Evolutionary conservation across 1,140 invertebrate genomes (phyloP).

Genomic region (Drosophila auraria): DNA sequence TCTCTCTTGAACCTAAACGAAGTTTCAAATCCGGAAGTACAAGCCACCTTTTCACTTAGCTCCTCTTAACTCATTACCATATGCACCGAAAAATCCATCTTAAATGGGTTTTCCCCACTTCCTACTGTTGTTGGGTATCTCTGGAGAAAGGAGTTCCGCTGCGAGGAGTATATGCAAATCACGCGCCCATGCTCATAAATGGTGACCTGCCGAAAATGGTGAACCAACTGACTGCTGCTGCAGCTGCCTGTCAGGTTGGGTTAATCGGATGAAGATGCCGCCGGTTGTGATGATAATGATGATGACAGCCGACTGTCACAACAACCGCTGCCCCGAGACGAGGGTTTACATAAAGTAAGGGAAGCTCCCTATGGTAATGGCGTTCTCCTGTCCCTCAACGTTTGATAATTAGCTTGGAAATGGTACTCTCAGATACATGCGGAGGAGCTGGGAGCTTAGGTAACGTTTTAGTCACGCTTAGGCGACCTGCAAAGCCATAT

Average conservation of each 20-base stretch:
- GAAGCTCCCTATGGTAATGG: constrained; percentile 65
- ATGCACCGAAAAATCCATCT: neutral
- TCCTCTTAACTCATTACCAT: constrained; percentile 1
- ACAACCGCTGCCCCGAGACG: constrained; percentile 23
- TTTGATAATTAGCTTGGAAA: constrained; percentile 68
- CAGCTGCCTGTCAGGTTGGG: constrained; percentile 21
- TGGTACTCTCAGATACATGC: constrained; percentile 27
- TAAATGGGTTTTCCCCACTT: constrained; percentile 13
- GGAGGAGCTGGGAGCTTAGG: constrained; percentile 57
- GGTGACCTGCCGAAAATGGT: constrained; percentile 42
- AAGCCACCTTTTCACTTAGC: neutral
- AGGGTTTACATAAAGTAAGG: constrained; percentile 63
- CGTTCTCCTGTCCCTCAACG: constrained; percentile 39
- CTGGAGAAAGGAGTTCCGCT: constrained; percentile 44
- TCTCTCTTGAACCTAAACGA: too few species aligned
- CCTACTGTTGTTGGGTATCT: neutral
- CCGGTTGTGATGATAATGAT: constrained; percentile 16
- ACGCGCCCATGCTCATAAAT: constrained; percentile 24
- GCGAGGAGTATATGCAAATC: constrained; percentile 42
- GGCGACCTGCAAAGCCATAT: constrained; percentile 68
- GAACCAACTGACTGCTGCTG: constrained; percentile 3
- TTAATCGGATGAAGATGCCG: constrained; percentile 37
- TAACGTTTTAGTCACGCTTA: constrained; percentile 80
- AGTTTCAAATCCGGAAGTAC: neutral
- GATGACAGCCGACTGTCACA: constrained; percentile 35